Conservation (phyloP, 2,888 invertebrate genomes). For the Mechanitis mazaeus region DNA sequence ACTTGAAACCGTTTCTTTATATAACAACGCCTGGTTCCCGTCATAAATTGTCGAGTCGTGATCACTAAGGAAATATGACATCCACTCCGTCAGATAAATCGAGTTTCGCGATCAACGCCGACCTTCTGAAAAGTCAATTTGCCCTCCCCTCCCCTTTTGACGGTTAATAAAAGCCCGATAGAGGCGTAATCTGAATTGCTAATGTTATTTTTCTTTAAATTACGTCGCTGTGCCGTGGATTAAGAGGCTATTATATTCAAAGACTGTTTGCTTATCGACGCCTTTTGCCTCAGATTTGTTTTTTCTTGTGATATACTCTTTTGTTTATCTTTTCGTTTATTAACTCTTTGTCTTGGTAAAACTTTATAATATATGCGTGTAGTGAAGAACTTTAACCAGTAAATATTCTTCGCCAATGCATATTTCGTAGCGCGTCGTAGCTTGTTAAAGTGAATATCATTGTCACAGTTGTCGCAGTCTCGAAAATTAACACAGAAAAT, state of each 20-base stretch:
- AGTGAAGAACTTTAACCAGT: too few species aligned
- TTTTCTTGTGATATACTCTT: slow-evolving; percentile 14
- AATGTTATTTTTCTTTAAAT: slow-evolving; percentile 76
- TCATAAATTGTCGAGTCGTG: slow-evolving; percentile 14
- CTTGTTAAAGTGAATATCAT: too few species aligned
- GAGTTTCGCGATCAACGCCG: slow-evolving; percentile 43
- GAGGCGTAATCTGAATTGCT: slow-evolving; percentile 70
- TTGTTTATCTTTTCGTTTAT: slow-evolving; percentile 10
- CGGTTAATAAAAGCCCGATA: slow-evolving; percentile 68
- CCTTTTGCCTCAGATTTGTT: slow-evolving; percentile 38
- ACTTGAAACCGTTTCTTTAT: not conserved
- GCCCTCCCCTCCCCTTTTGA: slow-evolving; percentile 51
- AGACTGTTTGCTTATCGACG: slow-evolving; percentile 59
- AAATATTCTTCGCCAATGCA: too few species aligned
- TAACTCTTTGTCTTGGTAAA: not conserved
- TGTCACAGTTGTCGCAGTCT: too few species aligned
- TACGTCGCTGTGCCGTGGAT: slow-evolving; percentile 59
- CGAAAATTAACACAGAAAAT: too few species aligned
- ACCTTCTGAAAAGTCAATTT: slow-evolving; percentile 63
- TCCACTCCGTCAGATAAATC: slow-evolving; percentile 47
- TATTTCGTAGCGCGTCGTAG: too few species aligned
- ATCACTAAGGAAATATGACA: slow-evolving; percentile 39
- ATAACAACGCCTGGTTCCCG: not conserved
- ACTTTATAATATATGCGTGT: not conserved
- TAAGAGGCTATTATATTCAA: slow-evolving; percentile 65